Percentiles rank a stretch among this genome's conserved stretches.
Conservation (phyloP, 2,797 vertebrate species). For the Schizopygopsis pylzovi region DNA sequence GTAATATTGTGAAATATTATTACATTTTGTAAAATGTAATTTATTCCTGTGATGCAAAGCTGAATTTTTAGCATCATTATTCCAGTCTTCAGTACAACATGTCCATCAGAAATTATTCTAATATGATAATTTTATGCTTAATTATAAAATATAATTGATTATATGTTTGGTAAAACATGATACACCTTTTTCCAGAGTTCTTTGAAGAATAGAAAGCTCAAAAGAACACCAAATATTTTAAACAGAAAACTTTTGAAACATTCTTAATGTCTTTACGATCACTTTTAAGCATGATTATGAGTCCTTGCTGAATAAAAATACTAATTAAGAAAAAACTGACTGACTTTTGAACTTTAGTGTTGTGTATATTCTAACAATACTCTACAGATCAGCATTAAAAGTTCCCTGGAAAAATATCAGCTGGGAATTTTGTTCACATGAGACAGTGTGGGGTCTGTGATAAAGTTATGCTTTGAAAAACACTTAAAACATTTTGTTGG, state of each 20-base stretch:
- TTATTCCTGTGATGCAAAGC: background rate
- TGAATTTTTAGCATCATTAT: background rate
- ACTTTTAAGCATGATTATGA: background rate
- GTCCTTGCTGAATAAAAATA: background rate
- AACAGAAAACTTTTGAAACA: background rate
- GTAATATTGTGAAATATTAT: background rate
- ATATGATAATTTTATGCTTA: background rate
- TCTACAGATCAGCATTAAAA: background rate
- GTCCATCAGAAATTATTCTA: background rate
- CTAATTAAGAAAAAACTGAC: background rate
- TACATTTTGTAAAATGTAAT: background rate
- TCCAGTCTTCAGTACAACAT: background rate
- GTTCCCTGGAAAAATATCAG: background rate
- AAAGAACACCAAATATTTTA: background rate
- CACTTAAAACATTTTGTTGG: background rate
- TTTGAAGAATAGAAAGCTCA: background rate
- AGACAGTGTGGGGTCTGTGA: background rate
- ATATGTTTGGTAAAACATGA: background rate
- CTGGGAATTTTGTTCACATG: background rate
- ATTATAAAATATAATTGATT: background rate
- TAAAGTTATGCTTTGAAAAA: slow-evolving; percentile 21
- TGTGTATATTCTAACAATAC: background rate
- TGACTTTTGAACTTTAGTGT: background rate
- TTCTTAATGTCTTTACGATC: background rate
- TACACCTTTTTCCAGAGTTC: background rate